A percentile compares a stretch with the other conserved stretches of the same genome.
Conservation (phyloP, 2,888 invertebrate species). For the Tinea pellionella region DNA sequence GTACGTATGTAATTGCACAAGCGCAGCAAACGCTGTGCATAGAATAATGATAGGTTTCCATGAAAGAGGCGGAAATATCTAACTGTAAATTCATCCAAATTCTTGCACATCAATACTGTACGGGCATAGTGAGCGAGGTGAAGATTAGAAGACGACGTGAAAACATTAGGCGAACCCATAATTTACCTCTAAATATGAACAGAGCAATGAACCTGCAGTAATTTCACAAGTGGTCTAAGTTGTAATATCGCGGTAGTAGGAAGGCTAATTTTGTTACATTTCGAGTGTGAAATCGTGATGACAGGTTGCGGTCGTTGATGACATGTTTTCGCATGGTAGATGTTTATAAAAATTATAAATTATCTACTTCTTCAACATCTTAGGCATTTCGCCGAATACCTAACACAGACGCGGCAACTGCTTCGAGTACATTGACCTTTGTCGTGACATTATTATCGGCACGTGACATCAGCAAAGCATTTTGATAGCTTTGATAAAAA, state of each 20-base stretch:
- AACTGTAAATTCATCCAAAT: conserved; percentile 49
- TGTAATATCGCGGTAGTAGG: conserved; percentile 34
- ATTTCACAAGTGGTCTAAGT: conserved; percentile 50
- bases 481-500: conserved; percentile 11
- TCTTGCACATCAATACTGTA: conserved; percentile 49
- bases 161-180: conserved; percentile 62
- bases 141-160: conserved; percentile 54
- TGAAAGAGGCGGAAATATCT: conserved; percentile 33
- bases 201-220: conserved; percentile 57
- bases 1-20: neutral
- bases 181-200: conserved; percentile 50
- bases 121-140: conserved; percentile 32
- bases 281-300: conserved; percentile 32
- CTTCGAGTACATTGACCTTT: conserved; percentile 19
- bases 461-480: conserved; percentile 20
- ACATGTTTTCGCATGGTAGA: conserved; percentile 18
- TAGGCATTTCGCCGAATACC: conserved; percentile 19
- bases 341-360: neutral
- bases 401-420: conserved; percentile 14
- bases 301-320: conserved; percentile 45
- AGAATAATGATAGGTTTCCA: conserved; percentile 35
- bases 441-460: conserved; percentile 24
- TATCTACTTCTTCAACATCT: neutral
- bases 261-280: conserved; percentile 27
- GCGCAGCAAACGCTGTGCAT: neutral